Evolutionary conservation across 2,797 vertebrate genomes (phyloP).

Genomic region (Sarcoramphus papa): DNA sequence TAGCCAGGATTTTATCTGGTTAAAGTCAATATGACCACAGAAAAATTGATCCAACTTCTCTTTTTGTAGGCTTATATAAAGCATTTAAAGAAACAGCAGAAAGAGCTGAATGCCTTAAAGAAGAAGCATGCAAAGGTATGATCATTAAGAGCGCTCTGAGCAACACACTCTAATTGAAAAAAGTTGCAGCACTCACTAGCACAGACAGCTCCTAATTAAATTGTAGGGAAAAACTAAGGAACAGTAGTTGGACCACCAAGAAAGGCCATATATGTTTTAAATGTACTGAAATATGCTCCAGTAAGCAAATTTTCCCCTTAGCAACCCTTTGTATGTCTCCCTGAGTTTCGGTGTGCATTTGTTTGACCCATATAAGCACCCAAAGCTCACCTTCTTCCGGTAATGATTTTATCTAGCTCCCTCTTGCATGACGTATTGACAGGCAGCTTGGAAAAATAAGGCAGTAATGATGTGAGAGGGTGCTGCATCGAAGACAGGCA

Average conservation of each 20-base stretch:
- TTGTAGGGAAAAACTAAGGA: neutral
- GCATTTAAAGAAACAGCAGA: conserved; percentile 96
- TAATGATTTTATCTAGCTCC: neutral
- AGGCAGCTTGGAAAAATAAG: neutral
- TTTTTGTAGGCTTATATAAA: conserved; percentile 88
- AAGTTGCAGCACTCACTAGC: neutral
- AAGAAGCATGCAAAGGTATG: conserved; percentile 95
- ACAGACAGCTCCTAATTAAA: neutral
- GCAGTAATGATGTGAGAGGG: neutral
- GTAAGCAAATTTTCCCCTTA: neutral
- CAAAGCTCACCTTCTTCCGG: neutral
- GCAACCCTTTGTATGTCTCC: neutral
- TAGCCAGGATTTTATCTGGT: neutral
- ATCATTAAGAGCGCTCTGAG: neutral
- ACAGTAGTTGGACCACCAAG: neutral
- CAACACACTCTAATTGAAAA: neutral
- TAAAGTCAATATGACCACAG: neutral
- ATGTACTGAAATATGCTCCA: neutral
- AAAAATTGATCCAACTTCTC: conserved; percentile 2
- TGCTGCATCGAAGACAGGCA: neutral
- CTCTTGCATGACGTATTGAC: neutral
- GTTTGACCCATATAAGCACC: neutral
- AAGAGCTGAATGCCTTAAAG: conserved; percentile 90
- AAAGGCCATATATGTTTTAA: neutral
- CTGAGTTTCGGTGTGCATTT: neutral